A percentile compares a stretch with the other conserved stretches of the same genome.
These are phyloP conservation scores for Pollenia angustigena DNA, from an alignment of 2,888 invertebrate species.

Conservation along the genomic window DNA sequence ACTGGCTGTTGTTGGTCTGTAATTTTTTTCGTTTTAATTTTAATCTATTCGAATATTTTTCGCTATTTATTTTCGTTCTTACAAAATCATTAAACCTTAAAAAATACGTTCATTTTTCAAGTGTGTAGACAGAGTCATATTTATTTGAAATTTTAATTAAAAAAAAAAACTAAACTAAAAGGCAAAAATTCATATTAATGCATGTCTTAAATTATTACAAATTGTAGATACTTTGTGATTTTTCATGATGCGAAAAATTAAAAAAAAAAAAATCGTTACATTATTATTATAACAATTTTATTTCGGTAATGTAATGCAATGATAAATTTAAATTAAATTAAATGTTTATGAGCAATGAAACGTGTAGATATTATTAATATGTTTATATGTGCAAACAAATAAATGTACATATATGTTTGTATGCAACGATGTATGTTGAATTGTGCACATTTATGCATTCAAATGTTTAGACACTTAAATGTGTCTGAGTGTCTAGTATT, in stretches of 20 bases:
- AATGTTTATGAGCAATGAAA: slow-evolving; percentile 68
- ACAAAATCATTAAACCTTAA: slow-evolving; percentile 57
- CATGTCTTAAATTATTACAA: slow-evolving; percentile 54
- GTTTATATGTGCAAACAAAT: neutral
- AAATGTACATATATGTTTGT: neutral
- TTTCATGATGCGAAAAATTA: slow-evolving; percentile 73
- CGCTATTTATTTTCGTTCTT: slow-evolving; percentile 22
- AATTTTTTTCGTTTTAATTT: slow-evolving; percentile 32
- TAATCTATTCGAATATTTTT: neutral
- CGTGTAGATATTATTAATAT: slow-evolving; percentile 25
- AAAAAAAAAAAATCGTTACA: slow-evolving; percentile 69
- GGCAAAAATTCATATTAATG: slow-evolving; percentile 18
- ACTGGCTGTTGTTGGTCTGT: slow-evolving; percentile 5
- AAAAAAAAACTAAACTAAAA: slow-evolving; percentile 11
- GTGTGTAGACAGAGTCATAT: slow-evolving; percentile 40
- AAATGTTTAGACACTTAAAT: slow-evolving; percentile 29
- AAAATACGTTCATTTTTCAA: slow-evolving; percentile 55
- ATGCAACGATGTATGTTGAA: slow-evolving; percentile 1
- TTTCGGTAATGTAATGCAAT: slow-evolving; percentile 54
- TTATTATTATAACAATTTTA: slow-evolving; percentile 11
- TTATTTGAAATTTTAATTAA: slow-evolving; percentile 58
- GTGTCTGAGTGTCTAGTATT: slow-evolving; percentile 31
- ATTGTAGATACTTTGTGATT: slow-evolving; percentile 59
- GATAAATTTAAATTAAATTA: slow-evolving; percentile 73
- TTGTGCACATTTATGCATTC: neutral